Evolutionary conservation across 2,888 invertebrate species (phyloP).

Genomic region (Trissolcus brochymenae): DNA sequence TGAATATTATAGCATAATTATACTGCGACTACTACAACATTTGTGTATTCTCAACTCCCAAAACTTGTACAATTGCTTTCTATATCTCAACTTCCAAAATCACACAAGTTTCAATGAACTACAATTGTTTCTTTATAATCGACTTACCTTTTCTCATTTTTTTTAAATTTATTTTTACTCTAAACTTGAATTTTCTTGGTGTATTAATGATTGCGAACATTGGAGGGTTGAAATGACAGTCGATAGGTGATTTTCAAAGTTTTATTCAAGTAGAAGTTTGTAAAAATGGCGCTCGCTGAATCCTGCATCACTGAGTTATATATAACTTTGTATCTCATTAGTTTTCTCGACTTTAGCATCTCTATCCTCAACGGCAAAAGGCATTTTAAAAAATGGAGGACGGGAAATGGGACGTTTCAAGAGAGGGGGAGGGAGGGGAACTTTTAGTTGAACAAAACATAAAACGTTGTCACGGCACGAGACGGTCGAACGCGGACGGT

Average conservation of each 20-base stretch:
- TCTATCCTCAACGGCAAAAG: conserved; percentile 6
- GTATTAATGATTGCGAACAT: conserved; percentile 10
- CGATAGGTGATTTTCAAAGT: conserved; percentile 39
- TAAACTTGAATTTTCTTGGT: conserved; percentile 5
- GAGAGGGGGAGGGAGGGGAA: conserved; percentile 1
- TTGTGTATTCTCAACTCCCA: background rate
- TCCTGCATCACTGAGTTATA: conserved; percentile 10
- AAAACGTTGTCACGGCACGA: conserved; percentile 10
- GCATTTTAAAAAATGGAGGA: conserved; percentile 19
- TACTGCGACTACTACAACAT: too few relatives aligned
- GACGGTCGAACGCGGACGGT: conserved; percentile 30
- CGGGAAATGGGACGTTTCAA: conserved; percentile 10
- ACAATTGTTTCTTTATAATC: background rate
- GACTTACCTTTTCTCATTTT: background rate
- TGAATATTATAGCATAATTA: too few relatives aligned
- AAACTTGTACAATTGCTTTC: background rate
- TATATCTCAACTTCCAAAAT: background rate
- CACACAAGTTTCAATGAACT: too few relatives aligned
- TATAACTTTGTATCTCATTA: conserved; percentile 11
- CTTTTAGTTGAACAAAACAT: conserved; percentile 1
- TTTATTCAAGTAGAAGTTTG: conserved; percentile 45
- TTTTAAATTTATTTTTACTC: background rate
- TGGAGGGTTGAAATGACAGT: conserved; percentile 46
- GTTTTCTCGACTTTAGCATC: conserved; percentile 11
- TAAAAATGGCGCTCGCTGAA: conserved; percentile 43